Evolutionary conservation across 1,140 invertebrate species (phyloP), one percentile per base, ranked within the genome.

Genomic region (Pachyrhynchus sulphureomaculatus): DNA sequence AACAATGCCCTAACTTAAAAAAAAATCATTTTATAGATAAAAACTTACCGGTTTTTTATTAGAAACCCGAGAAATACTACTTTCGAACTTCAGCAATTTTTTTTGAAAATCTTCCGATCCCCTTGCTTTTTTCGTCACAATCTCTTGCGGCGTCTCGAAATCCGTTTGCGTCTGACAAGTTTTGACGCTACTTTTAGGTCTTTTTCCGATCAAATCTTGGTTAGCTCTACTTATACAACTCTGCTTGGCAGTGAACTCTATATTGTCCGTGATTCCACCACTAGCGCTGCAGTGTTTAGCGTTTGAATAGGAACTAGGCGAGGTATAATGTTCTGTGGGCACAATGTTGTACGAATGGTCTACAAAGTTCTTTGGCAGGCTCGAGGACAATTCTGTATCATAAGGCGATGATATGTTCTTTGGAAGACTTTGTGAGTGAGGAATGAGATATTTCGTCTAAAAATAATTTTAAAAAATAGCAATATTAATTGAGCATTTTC

Each of bases 111-210:
- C 75, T 17, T 67, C 65, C 51, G 72, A 74, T 8, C 66, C 66
- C 29, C 72, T 72, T 9, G 53, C 45, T 51, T 72, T 71, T 61
- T 74, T 74, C 0, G 67, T 54, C 4, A 74, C 67, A 2, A 70
- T 63, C 26, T 76, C 67, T 21, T 75, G 55, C 0, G 73, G 68
- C 4, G 72, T 70, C 17, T 67, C 67, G 53, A 75, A 76, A 59
- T 76, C 74, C 1, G 74, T 76, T 58, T 76, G 74, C n/a, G 74
- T 76, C 53, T 76, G 72, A 6, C 68, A 70, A 2, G 74, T 76
- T 53, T 71, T 72, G 33, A 72, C 36, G 8, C n/a, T 59, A 44
- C 58, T 32, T 55, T 63, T 68, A 8, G 18, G 26, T 29, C 20
- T 18, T 45, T 42, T 18, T 8, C 2, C 4, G 3, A 10, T 4